Base-by-base conservation (phyloP, 2,888 invertebrate species). In the Clistopyga incitator region DNA sequence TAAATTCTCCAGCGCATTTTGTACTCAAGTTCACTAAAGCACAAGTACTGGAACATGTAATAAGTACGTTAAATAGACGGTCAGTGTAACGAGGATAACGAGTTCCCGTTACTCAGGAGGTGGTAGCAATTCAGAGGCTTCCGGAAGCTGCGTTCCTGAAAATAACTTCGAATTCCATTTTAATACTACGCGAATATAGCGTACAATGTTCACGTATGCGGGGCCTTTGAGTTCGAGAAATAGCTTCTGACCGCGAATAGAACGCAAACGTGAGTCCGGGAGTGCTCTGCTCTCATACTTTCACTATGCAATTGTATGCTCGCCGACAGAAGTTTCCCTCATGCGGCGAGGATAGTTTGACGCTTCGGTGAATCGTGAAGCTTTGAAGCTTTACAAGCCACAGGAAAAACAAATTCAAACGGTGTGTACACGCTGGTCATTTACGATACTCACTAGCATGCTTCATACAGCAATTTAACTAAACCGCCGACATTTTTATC, bases 91-190 rank as follows among this genome's bases (percentile, higher is more conserved):
- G 52, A 20, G 42, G 25, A 11, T 25, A 56, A 71, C 6, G 64
- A 38, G 6, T 18, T 74, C 20, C 15, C 13, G 23, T 15, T 15
- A 50, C 18, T 38, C 38, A n/a, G 11, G 20, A 18, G 20, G 10
- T 6, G 23, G 23, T 64, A 15, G 18, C 11, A 50, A 50, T 59
- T 52, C 42, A 54, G 61, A 13, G 38, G 38, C 29, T 76, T 76
- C 54, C 50, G 67, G 11, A 42, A 20, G 20, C 65, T 61, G 6
- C 59, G 38, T 81, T 78, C 29, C 50, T 20, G 71, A 59, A 72
- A 71, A 80, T 77, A 42, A n/a, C 81, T 61, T 52, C 50, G 67
- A 64, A 81, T 64, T 71, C 76, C 76, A 76, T 76, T 61, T 54
- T 29, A 38, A 76, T 64, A 54, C 54, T 64, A 45, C 20, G 70